Base-by-base conservation (phyloP, 2,113 vertebrate species). In the Brachypteracias leptosomus region DNA sequence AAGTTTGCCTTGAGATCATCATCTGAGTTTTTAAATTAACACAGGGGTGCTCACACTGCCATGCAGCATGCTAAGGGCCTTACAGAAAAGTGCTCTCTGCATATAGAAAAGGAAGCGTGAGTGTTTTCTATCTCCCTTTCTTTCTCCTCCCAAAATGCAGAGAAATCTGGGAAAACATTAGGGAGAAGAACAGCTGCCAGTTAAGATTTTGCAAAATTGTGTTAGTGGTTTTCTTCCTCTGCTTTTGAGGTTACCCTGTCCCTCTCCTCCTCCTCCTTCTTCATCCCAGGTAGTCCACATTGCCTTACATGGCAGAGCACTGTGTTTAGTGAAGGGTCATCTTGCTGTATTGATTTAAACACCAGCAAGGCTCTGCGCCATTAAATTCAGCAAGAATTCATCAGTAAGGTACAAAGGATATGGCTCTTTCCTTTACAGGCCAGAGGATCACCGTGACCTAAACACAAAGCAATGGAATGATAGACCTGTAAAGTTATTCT, bases 1-100 rank as follows among this genome's bases (percentile, higher is more conserved):
- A 89, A 88, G 66, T 76, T 89, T 84, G 71, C 42, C 77, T 95
- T 3, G 1, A 77, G 87, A 93, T 95, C 68, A 89, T 83, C 89
- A 74, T 2, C 73, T 68, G 95, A 85, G 94, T 73, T 95, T 96
- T 93, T 76, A 96, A 88, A 95, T 95, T 95, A 93, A 86, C 68
- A 76, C 36, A 81, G 65, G 70, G 13, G 35, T 80, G n/a, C 46
- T 89, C 46, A 82, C 36, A 79, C n/a, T 13, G 11, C 33, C 47
- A 21, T 46, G 47, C 8, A 68, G 26, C 26, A 57, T 81, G 57
- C 36, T 57, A 62, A 85, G 36, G n/a, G 24, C 44, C 46, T 95
- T 77, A 63, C 52, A 89, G 83, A 85, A 84, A 75, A 67, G 55
- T 74, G 21, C 6, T 51, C 28, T 85, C 36, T 80, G 35, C 22